Conservation (phyloP, 2,888 invertebrate genomes). For the Buathra laborator region DNA sequence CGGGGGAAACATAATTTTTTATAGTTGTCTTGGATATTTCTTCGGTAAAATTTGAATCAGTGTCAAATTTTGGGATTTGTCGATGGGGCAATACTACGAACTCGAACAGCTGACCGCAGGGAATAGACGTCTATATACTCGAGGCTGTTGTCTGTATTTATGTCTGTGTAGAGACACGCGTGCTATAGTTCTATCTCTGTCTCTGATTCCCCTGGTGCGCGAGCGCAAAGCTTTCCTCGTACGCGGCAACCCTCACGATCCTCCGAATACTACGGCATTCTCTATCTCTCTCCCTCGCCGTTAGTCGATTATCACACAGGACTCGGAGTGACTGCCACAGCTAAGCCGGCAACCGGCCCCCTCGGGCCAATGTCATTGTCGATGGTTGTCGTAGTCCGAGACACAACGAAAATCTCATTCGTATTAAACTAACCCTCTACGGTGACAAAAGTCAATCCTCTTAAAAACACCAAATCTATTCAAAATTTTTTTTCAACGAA, state of each 20-base stretch:
- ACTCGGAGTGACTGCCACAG: slow-evolving; percentile 59
- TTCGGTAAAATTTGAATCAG: no score
- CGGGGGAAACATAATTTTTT: no score
- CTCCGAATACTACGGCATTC: slow-evolving; percentile 33
- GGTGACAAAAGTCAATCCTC: slow-evolving; percentile 1
- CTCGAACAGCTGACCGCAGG: slow-evolving; percentile 64
- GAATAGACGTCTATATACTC: slow-evolving; percentile 14
- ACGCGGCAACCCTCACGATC: slow-evolving; percentile 39
- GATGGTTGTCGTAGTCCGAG: slow-evolving; percentile 65
- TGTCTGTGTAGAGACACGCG: slow-evolving; percentile 21
- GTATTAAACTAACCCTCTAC: slow-evolving; percentile 14
- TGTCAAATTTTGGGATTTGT: neutral
- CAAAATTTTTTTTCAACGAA: no score
- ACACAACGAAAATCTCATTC: slow-evolving; percentile 24
- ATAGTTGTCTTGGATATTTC: no score
- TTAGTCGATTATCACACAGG: slow-evolving; percentile 60
- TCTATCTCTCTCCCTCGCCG: slow-evolving; percentile 20
- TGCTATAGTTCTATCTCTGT: slow-evolving; percentile 28
- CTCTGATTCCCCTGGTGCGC: slow-evolving; percentile 34
- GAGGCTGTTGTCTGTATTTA: slow-evolving; percentile 5
- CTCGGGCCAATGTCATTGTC: slow-evolving; percentile 67
- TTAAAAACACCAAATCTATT: neutral
- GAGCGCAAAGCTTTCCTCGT: slow-evolving; percentile 55
- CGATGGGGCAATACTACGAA: neutral
- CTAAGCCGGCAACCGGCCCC: slow-evolving; percentile 48